Conservation (phyloP, 1,140 invertebrate genomes). For the Paraescarpia echinospica region DNA sequence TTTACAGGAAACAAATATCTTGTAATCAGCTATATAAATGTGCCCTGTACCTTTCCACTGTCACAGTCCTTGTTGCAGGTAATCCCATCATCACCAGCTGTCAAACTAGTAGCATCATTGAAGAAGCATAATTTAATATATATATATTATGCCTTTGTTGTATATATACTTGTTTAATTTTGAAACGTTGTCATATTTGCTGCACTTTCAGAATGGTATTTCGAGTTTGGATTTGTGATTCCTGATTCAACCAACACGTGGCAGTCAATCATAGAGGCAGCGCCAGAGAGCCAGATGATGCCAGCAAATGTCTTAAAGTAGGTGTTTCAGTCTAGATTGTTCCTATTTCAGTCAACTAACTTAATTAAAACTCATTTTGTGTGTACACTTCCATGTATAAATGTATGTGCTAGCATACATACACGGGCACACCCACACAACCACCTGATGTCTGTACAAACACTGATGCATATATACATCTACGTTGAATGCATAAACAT, state of each 20-base stretch:
- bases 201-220: slow-evolving; percentile 82
- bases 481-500: background rate
- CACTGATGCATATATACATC: background rate
- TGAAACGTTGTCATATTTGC: background rate
- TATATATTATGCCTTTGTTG: background rate
- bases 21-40: background rate
- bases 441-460: background rate
- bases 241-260: slow-evolving; percentile 99
- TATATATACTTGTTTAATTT: background rate
- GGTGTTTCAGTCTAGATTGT: slow-evolving; percentile 37
- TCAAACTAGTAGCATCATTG: background rate
- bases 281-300: slow-evolving; percentile 99
- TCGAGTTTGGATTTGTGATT: slow-evolving; percentile 99
- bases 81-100: too few relatives aligned
- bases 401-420: background rate
- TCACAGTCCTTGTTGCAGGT: background rate
- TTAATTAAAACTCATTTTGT: background rate
- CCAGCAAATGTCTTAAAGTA: slow-evolving; percentile 95
- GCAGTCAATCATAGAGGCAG: slow-evolving; percentile 97
- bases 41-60: background rate
- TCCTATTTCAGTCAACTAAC: background rate
- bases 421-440: background rate
- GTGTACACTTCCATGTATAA: background rate
- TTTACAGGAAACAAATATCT: background rate
- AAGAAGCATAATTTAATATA: background rate